A percentile compares a stretch with the other conserved stretches of the same genome.
Conservation (phyloP, 2,888 invertebrate genomes). For the Harpagoxenus sublaevis region DNA sequence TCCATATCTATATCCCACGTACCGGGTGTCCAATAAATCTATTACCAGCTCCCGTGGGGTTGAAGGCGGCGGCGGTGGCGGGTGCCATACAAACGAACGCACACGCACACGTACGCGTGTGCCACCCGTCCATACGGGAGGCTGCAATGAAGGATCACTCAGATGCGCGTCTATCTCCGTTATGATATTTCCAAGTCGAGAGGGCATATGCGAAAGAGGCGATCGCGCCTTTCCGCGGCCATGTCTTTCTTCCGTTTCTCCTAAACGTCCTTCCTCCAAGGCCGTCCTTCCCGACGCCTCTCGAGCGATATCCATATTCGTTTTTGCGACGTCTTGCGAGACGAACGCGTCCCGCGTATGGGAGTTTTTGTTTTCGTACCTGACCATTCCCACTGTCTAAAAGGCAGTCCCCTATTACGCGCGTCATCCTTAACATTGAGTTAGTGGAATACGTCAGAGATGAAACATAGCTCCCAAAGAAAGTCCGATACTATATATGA, state of each 20-base stretch:
- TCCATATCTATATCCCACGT: conserved; percentile 82
- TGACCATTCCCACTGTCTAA: conserved; percentile 37
- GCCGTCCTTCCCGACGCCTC: conserved; percentile 36
- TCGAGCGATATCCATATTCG: conserved; percentile 69
- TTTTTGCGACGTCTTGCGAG: conserved; percentile 69
- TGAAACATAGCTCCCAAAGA: not conserved
- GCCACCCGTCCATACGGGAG: conserved; percentile 47
- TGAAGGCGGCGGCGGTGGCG: conserved; percentile 66
- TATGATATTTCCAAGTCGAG: conserved; percentile 78
- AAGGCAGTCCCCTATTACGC: conserved; percentile 22
- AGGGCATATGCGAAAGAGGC: conserved; percentile 67
- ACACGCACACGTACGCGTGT: conserved; percentile 50
- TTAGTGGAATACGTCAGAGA: conserved; percentile 21
- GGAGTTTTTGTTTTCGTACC: conserved; percentile 47
- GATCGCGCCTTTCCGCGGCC: conserved; percentile 67
- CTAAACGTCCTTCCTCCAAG: conserved; percentile 9
- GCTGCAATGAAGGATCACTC: conserved; percentile 73
- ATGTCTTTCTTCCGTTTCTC: conserved; percentile 61
- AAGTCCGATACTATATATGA: not conserved
- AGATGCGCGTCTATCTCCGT: conserved; percentile 82
- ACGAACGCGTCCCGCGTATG: conserved; percentile 41
- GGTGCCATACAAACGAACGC: conserved; percentile 68
- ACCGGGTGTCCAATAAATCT: conserved; percentile 85
- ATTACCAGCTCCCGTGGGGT: conserved; percentile 84
- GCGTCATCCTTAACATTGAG: conserved; percentile 33